Evolutionary conservation across 2,888 invertebrate genomes (phyloP).

Genomic region (Epistrophe eligans): DNA sequence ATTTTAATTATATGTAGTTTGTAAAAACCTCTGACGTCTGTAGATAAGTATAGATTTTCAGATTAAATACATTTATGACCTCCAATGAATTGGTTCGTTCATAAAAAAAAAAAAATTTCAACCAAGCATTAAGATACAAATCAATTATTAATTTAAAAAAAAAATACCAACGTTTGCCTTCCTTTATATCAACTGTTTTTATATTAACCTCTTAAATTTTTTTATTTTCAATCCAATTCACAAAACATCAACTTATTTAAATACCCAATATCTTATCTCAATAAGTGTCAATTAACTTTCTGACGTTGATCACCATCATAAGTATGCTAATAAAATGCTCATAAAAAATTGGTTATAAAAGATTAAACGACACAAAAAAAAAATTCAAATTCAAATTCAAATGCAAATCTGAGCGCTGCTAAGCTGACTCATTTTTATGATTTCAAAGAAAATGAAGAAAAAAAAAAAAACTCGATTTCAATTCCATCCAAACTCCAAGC

Average conservation of each 20-base stretch:
- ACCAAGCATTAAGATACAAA: neutral
- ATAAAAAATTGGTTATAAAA: slow-evolving; percentile 33
- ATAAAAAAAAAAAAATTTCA: slow-evolving; percentile 1
- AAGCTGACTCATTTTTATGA: slow-evolving; percentile 32
- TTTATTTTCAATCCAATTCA: slow-evolving; percentile 4
- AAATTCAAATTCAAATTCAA: slow-evolving; percentile 11
- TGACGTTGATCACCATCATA: slow-evolving; percentile 36
- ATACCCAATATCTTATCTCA: slow-evolving; percentile 27
- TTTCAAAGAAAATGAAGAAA: slow-evolving; percentile 15
- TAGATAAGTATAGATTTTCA: neutral
- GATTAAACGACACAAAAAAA: neutral
- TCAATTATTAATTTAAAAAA: neutral
- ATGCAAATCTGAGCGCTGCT: neutral
- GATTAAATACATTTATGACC: neutral
- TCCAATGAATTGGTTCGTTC: neutral
- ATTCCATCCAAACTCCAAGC: neutral
- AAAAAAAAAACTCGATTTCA: slow-evolving; percentile 8
- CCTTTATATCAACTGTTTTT: slow-evolving; percentile 10
- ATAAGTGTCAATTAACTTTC: slow-evolving; percentile 37
- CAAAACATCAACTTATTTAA: slow-evolving; percentile 9
- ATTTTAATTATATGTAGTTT: neutral
- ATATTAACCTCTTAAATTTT: slow-evolving; percentile 8
- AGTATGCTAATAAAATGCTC: slow-evolving; percentile 38
- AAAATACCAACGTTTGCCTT: neutral
- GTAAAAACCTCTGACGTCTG: neutral